phyloP scores from a whole-genome alignment of 1,140 invertebrate species.

The Euglossa dilemma region DNA sequence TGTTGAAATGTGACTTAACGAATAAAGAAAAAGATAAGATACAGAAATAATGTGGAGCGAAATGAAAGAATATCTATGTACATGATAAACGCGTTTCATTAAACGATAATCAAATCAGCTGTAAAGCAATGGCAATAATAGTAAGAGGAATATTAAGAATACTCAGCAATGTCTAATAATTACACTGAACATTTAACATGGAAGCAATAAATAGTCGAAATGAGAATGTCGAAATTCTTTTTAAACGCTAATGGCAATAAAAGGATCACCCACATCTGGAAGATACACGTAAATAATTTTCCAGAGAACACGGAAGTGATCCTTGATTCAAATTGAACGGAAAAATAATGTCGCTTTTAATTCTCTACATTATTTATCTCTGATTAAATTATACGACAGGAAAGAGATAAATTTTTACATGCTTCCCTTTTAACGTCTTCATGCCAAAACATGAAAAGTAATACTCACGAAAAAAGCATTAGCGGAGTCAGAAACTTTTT shows the following conservation, averaged over 20 bases:
- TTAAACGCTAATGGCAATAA: conserved; percentile 36
- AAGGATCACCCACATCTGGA: conserved; percentile 29
- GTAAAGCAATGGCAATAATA: conserved; percentile 62
- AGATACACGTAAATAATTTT: conserved; percentile 25
- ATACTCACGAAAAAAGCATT: conserved; percentile 40
- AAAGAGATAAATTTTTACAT: conserved; percentile 66
- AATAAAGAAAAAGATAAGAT: conserved; percentile 1
- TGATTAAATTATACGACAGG: conserved; percentile 59
- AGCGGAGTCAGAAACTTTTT: background rate
- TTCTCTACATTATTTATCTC: conserved; percentile 55
- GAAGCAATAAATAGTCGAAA: conserved; percentile 69
- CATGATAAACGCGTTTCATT: conserved; percentile 44
- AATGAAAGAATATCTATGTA: conserved; percentile 52
- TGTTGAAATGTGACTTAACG: background rate
- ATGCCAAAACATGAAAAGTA: conserved; percentile 60
- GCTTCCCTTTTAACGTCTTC: conserved; percentile 53
- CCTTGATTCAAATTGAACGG: conserved; percentile 28
- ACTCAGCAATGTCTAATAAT: conserved; percentile 68
- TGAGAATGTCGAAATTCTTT: conserved; percentile 52
- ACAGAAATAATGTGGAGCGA: conserved; percentile 35
- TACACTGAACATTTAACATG: conserved; percentile 63
- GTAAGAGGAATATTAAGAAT: conserved; percentile 71
- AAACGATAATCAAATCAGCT: conserved; percentile 65
- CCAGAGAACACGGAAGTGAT: conserved; percentile 34
- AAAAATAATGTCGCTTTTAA: conserved; percentile 22